Evolutionary conservation across 2,797 vertebrate genomes (phyloP).

Genomic region (Oryzias sinensis): DNA sequence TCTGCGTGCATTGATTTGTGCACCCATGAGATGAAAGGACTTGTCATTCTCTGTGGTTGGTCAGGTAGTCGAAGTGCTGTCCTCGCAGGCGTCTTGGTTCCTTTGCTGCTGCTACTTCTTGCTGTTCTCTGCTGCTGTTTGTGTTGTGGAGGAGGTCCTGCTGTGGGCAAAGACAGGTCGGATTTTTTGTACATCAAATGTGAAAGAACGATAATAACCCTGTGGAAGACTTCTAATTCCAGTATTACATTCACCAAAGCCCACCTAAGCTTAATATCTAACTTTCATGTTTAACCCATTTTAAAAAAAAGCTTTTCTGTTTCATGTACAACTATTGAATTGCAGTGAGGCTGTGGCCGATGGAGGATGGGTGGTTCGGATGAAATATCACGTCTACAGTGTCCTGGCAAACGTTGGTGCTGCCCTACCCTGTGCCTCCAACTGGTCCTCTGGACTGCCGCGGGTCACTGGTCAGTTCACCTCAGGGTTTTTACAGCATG

Average conservation of each 20-base stretch:
- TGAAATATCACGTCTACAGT: conserved; percentile 90
- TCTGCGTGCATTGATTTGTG: neutral
- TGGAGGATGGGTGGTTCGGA: conserved; percentile 72
- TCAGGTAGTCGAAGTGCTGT: conserved; percentile 68
- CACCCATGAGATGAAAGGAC: neutral
- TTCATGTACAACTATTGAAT: neutral
- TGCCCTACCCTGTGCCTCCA: conserved; percentile 82
- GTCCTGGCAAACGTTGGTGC: conserved; percentile 85
- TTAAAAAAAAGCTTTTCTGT: neutral
- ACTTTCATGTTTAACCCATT: no score
- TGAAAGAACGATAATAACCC: no score
- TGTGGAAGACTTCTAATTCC: no score
- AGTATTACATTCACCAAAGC: no score
- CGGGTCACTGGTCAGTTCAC: conserved; percentile 87
- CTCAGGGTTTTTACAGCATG: neutral
- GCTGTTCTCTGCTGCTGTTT: conserved; percentile 83
- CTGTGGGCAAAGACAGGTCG: conserved; percentile 85
- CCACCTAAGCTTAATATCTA: no score
- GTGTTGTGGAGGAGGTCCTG: conserved; percentile 76
- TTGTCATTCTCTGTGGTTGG: neutral
- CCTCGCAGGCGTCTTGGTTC: conserved; percentile 79
- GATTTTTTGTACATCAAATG: conserved; percentile 1
- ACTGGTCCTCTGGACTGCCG: conserved; percentile 86
- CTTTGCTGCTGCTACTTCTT: conserved; percentile 83
- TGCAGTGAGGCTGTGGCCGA: conserved; percentile 75